Evolutionary conservation across 2,797 vertebrate genomes (phyloP), one percentile per base, ranked within the genome.

Genomic region (Morelia viridis): DNA sequence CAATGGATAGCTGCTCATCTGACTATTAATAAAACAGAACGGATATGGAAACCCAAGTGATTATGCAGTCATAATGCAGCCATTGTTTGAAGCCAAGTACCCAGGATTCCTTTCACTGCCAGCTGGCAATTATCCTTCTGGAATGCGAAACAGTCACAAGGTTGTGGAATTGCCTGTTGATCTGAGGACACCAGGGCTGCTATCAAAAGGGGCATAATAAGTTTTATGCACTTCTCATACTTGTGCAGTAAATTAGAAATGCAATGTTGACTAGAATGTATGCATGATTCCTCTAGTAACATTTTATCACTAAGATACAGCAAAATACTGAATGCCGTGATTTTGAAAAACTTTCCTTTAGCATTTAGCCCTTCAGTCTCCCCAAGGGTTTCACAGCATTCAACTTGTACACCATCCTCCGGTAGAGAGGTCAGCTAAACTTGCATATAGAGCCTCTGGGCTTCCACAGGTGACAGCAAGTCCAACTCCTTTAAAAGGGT

Each of bases 61-160:
- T 85, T 89, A 68, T 89, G 53, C 80, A 68, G 84, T 88, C n/a
- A 12, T 91, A 88, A 88, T 88, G 56, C 58, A 80, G 57, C 85
- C 41, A 60, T 91, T 91, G 87, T 92, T 85, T 89, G 50, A 65
- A 46, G 15, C 28, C 35, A 35, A 89, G 28, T 12, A 68, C 12
- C 62, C 24, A 0, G 41, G 17, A 50, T 60, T 87, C 56, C 64
- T 61, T 57, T 17, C n/a, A 22, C 28, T 24, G 17, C 22, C 60
- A 35, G 0, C 31, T 85, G 62, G 13, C 9, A 1, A 35, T 57
- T 89, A 56, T 60, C 88, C 8, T 19, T 12, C 0, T 1, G 22
- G 93, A 50, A 31, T 0, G 0, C 0, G 0, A 84, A 56, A 35
- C 0, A 13, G n/a, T 31, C 9, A 56, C 1, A 3, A 88, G 85